These are phyloP conservation scores for Leptopilina syphax DNA, from an alignment of 2,888 invertebrate species.

Conservation along the genomic window DNA sequence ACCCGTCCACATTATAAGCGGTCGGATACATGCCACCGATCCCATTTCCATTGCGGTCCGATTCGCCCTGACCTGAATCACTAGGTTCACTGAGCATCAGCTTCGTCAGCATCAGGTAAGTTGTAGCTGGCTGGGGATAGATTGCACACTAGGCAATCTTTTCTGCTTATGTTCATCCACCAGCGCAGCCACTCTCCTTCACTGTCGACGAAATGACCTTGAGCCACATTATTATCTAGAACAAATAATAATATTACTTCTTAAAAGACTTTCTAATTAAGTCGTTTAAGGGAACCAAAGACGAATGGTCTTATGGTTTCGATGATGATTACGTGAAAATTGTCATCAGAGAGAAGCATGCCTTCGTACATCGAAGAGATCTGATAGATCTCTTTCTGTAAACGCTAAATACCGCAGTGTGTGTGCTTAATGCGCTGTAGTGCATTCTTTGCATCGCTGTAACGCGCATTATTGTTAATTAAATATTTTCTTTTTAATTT, in stretches of 20 bases:
- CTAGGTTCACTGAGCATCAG: conserved; percentile 71
- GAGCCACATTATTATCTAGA: conserved; percentile 62
- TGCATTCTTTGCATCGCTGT: too few relatives aligned
- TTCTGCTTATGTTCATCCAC: conserved; percentile 66
- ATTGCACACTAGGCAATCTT: conserved; percentile 56
- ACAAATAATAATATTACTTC: conserved; percentile 35
- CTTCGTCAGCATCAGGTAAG: conserved; percentile 74
- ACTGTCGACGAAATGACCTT: conserved; percentile 64
- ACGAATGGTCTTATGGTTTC: too few relatives aligned
- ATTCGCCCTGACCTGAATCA: conserved; percentile 69
- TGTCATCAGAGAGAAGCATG: too few relatives aligned
- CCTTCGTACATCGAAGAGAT: too few relatives aligned
- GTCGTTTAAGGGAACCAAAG: background rate
- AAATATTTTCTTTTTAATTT: too few relatives aligned
- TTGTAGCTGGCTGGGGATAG: conserved; percentile 60
- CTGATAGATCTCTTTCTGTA: too few relatives aligned
- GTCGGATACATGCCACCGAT: conserved; percentile 66
- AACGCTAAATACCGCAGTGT: too few relatives aligned
- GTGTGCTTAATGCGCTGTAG: too few relatives aligned
- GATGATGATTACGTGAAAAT: too few relatives aligned
- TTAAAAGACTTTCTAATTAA: background rate
- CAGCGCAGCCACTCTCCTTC: conserved; percentile 65
- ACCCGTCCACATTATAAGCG: conserved; percentile 60
- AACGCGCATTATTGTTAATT: too few relatives aligned
- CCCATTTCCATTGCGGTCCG: conserved; percentile 73